Percentiles rank a stretch among this genome's conserved stretches.
phyloP scores from a whole-genome alignment of 2,113 vertebrate genomes.

The Triplophysa siluroides region DNA sequence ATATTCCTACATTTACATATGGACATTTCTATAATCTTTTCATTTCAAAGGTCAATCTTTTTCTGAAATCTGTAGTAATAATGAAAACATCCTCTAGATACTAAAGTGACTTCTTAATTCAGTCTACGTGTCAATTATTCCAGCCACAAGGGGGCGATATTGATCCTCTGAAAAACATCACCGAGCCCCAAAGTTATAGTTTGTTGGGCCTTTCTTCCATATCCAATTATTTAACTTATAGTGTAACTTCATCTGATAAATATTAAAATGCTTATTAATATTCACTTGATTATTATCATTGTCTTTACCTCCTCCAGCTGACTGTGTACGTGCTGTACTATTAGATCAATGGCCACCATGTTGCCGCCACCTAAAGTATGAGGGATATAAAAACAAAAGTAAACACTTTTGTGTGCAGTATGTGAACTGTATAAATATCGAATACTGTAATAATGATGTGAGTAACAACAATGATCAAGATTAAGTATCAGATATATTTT shows the following conservation, averaged over 20 bases:
- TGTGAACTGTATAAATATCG: background rate
- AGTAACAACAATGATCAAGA: background rate
- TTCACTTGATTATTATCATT: background rate
- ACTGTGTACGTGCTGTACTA: slow-evolving; percentile 97
- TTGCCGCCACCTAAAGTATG: slow-evolving; percentile 85
- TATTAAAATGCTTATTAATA: background rate
- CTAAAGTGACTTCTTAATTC: background rate
- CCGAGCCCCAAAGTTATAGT: background rate
- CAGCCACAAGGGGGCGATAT: slow-evolving; percentile 5
- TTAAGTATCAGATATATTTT: too few species aligned
- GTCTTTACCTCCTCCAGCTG: slow-evolving; percentile 92
- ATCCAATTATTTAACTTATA: background rate
- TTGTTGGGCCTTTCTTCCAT: background rate
- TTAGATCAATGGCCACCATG: slow-evolving; percentile 93
- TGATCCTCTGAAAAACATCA: background rate
- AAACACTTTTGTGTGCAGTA: background rate
- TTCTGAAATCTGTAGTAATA: background rate
- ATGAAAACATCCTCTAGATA: background rate
- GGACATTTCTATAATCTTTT: background rate
- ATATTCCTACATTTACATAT: too few species aligned
- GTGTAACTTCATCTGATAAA: background rate
- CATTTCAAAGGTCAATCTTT: background rate
- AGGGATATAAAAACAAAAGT: background rate
- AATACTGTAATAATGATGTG: background rate
- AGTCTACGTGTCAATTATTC: background rate